Evolutionary conservation across 1,140 invertebrate species (phyloP).

Genomic region (Zophobas morio): DNA sequence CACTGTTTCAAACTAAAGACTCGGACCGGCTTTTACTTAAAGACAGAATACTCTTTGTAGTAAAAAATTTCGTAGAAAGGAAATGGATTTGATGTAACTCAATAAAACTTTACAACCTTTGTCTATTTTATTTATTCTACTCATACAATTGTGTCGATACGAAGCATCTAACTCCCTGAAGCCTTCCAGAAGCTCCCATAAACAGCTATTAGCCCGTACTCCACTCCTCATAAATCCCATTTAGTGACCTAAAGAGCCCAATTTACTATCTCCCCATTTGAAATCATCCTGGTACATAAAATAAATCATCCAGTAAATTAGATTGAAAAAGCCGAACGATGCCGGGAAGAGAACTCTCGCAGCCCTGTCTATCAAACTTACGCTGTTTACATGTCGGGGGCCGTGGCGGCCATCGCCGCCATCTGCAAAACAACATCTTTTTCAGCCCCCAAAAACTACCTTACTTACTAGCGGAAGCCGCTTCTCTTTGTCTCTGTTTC

Average conservation of each 20-base stretch:
- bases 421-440: constrained; percentile 1
- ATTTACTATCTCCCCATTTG: constrained; percentile 77
- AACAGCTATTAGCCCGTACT: no score
- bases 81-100: neutral
- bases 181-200: no score
- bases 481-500: constrained; percentile 81
- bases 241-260: constrained; percentile 60
- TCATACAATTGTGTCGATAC: no score
- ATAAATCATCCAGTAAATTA: constrained; percentile 91
- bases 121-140: no score
- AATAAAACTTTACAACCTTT: neutral
- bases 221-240: neutral
- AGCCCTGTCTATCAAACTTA: constrained; percentile 88
- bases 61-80: neutral
- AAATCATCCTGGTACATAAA: constrained; percentile 80
- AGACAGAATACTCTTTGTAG: neutral
- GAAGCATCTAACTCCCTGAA: no score
- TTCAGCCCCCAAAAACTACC: constrained; percentile 20
- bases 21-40: neutral
- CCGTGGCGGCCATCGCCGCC: constrained; percentile 68
- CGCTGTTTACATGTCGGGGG: constrained; percentile 85
- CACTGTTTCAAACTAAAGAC: neutral
- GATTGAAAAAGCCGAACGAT: constrained; percentile 87
- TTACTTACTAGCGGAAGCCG: constrained; percentile 69
- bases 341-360: constrained; percentile 90